These are phyloP conservation scores for Gymnocypris eckloni DNA, from an alignment of 2,797 vertebrate genomes.

Conservation along the genomic window DNA sequence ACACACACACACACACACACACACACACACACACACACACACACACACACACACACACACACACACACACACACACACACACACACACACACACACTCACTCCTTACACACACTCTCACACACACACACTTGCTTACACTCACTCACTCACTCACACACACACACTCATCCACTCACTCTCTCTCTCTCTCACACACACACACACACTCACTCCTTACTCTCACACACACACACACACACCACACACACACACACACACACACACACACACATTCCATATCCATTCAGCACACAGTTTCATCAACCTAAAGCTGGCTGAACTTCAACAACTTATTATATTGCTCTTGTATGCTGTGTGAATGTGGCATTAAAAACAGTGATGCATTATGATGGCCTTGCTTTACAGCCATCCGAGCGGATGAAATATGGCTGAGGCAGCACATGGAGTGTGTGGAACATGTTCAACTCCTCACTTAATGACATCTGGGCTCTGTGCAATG, in stretches of 20 bases:
- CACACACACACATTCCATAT: neutral
- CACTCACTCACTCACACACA: too few relatives aligned
- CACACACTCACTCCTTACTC: accelerated
- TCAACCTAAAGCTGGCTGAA: constrained; percentile 34
- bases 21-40: too few relatives aligned
- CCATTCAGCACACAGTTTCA: neutral
- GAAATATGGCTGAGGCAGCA: constrained; percentile 50
- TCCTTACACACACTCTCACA: too few relatives aligned
- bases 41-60: too few relatives aligned
- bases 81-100: too few relatives aligned
- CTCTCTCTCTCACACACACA: too few relatives aligned
- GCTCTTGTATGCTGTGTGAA: constrained; percentile 27
- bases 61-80: too few relatives aligned
- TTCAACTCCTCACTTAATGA: constrained; percentile 41
- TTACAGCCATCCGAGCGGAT: constrained; percentile 22
- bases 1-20: too few relatives aligned
- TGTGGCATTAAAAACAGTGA: constrained; percentile 17
- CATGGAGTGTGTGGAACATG: constrained; percentile 50
- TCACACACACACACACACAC: neutral
- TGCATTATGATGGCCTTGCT: constrained; percentile 52
- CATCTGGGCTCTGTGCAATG: constrained; percentile 41
- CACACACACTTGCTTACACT: too few relatives aligned
- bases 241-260: too few relatives aligned
- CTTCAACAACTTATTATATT: constrained; percentile 45
- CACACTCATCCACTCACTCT: too few relatives aligned